Evolutionary conservation across 2,113 vertebrate genomes (phyloP).

Genomic region (Oncorhynchus nerka): DNA sequence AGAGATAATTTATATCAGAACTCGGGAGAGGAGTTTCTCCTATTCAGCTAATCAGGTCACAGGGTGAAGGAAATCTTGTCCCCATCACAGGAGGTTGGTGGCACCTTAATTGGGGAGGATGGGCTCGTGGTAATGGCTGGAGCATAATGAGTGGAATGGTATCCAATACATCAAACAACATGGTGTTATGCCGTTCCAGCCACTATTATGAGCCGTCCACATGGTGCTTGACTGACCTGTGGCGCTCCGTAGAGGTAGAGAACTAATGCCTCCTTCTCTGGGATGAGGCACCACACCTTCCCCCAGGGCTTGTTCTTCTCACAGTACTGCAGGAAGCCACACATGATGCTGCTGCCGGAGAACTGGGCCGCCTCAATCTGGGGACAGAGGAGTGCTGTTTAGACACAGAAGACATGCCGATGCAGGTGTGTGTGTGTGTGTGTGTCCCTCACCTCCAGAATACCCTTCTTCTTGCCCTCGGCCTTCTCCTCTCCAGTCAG

Average conservation of each 20-base stretch:
- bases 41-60: conserved; percentile 42
- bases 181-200: too few relatives aligned
- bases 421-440: not conserved
- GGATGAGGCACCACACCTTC: conserved; percentile 96
- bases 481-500: conserved; percentile 82
- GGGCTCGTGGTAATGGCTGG: too few relatives aligned
- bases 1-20: not conserved
- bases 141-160: too few relatives aligned
- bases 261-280: conserved; percentile 90
- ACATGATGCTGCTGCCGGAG: conserved; percentile 89
- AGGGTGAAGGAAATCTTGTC: conserved; percentile 8
- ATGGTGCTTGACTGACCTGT: conserved; percentile 77
- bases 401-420: conserved; percentile 9
- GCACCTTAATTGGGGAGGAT: too few relatives aligned
- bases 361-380: conserved; percentile 96
- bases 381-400: not conserved
- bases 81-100: too few relatives aligned
- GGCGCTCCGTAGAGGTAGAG: conserved; percentile 95
- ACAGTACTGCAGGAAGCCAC: conserved; percentile 93
- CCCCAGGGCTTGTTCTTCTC: conserved; percentile 96
- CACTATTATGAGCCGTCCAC: not conserved
- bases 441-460: conserved; percentile 82
- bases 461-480: conserved; percentile 84
- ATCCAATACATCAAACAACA: too few relatives aligned
- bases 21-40: conserved; percentile 31